A percentile compares a stretch with the other conserved stretches of the same genome.
Conservation (phyloP, 2,113 vertebrate species). For the Callospermophilus lateralis region DNA sequence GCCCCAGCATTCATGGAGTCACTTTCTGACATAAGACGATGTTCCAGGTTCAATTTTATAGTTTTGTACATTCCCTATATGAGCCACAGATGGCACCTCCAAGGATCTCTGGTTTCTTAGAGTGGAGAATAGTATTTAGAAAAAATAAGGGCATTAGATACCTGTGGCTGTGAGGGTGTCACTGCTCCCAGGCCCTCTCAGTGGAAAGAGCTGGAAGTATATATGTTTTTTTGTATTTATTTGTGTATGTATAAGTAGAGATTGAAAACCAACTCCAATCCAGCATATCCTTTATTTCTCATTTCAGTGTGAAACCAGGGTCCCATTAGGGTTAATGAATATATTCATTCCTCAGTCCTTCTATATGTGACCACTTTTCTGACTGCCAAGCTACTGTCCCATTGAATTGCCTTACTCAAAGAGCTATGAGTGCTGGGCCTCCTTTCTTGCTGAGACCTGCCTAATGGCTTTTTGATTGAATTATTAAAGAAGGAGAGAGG, state of each 20-base stretch:
- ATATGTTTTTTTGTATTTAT: background rate
- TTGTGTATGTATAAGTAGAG: background rate
- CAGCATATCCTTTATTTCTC: background rate
- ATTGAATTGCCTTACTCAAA: background rate
- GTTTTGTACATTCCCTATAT: background rate
- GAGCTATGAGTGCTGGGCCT: background rate
- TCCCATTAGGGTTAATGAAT: background rate
- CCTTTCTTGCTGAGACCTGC: background rate
- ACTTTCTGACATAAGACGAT: conserved; percentile 5
- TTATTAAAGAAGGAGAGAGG: background rate
- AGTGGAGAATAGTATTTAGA: background rate
- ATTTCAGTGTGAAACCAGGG: background rate
- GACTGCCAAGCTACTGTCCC: background rate
- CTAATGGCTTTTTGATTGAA: background rate
- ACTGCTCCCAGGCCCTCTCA: background rate
- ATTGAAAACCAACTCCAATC: background rate
- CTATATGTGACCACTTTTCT: background rate
- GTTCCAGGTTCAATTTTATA: background rate
- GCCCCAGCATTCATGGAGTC: background rate
- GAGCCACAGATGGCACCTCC: background rate
- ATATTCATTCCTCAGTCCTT: background rate
- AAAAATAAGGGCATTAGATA: background rate
- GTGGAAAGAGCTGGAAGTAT: background rate
- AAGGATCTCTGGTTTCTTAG: background rate
- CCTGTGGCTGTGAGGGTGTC: background rate